Conservation (phyloP, 2,113 vertebrate genomes). For the Pteruthius melanotis region DNA sequence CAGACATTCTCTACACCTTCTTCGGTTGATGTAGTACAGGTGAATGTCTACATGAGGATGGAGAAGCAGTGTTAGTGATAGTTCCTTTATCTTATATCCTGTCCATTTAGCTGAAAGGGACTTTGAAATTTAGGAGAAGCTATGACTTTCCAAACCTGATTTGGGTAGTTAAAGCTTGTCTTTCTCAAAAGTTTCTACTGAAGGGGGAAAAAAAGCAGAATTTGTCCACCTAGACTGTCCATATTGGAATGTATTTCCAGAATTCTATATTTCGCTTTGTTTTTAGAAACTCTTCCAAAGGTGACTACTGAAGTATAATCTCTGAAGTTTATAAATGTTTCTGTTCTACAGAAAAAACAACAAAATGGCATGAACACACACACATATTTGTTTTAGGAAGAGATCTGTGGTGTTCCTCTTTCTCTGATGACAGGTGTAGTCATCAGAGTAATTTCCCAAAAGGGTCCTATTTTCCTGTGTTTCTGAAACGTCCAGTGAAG, state of each 20-base stretch:
- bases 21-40: background rate
- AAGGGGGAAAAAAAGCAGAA: background rate
- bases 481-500: background rate
- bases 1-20: background rate
- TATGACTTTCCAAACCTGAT: background rate
- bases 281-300: background rate
- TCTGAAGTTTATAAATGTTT: background rate
- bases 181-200: background rate
- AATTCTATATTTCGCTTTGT: background rate
- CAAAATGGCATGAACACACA: background rate
- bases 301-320: background rate
- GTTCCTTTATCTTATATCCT: background rate
- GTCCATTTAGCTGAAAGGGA: background rate
- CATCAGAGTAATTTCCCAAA: background rate
- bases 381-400: background rate
- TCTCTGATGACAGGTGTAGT: background rate
- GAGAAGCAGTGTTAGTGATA: background rate
- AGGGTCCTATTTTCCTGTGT: background rate
- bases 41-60: background rate
- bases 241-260: background rate
- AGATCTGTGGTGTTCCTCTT: background rate
- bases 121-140: background rate
- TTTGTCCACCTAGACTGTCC: background rate
- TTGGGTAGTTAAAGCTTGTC: background rate
- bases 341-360: background rate